Base-by-base conservation (phyloP, 2,113 vertebrate species). In the Carassius auratus region DNA sequence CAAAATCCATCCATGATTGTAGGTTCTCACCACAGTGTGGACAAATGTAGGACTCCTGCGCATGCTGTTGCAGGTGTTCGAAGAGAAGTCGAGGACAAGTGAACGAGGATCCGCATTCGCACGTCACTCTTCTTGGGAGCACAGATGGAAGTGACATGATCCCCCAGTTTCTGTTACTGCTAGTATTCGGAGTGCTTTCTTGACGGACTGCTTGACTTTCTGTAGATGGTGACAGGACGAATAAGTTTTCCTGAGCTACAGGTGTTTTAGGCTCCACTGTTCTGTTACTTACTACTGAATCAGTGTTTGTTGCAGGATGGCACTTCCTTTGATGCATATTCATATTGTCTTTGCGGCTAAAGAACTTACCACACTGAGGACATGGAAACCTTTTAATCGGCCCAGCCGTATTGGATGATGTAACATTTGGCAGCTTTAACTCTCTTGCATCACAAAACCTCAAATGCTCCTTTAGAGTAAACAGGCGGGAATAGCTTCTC, bases 141-240 rank as follows among this genome's bases (percentile, higher is more conserved):
- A 95, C 94, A 0, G 94, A 92, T 21, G 95, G 95, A 55, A 95
- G 87, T 3, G 94, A 95, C 94, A 94, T 94, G 78, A 95, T 94
- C 26, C 93, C 94, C 95, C 94, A 95, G 87, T 89, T 93, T 23
- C 87, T 74, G 5, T 36, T 79, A 4, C 87, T 84, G 3, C 90
- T 76, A 42, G 42, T 61, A 52, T 66, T 85, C 26, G n/a, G 78
- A 59, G 76, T n/a, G 26, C 42, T 50, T 14, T 81, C 81, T 13
- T 73, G 84, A 57, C 71, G 80, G 19, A 15, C 76, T 69, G 48
- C 9, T 68, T 77, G 81, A 9, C 7, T 87, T 42, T 88, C 86
- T 3, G 86, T 69, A 52, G 52, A 76, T 81, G 88, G 90, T 48
- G 90, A 86, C 77, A 90, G 30, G 6, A 89, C 88, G 64, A 91